Base-by-base conservation (phyloP, 2,113 vertebrate species). In the Equus quagga region DNA sequence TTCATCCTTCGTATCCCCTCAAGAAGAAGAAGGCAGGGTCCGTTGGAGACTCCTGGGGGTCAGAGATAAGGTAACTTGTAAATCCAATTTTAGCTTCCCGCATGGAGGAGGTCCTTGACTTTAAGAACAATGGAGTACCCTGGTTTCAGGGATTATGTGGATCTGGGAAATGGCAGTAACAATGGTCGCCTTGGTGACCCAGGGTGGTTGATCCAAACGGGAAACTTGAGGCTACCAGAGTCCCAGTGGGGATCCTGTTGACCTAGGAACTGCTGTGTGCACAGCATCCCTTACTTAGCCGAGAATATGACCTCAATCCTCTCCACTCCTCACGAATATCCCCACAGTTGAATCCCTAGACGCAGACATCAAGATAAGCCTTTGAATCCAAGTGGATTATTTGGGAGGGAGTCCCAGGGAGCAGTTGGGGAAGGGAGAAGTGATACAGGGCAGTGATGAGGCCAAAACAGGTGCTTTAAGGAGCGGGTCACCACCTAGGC, bases 271-370 rank as follows among this genome's bases (percentile, higher is more conserved):
- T 18, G 28, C 26, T 70, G 36, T 49, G 49, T 15, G 24, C 54
- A 41, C 3, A 70, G 56, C 9, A 8, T 51, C 24, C 9, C 19
- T 92, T 14, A 19, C 5, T 9, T 3, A 2, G 46, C 41, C 28
- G 19, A n/a, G 69, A 33, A 36, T 1, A 4, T 1, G 6, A 6
- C 26, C 3, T 1, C 31, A 19, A 2, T 49, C n/a, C 64, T 10
- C 0, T 7, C n/a, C 0, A 7, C 3, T 2, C 19, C 10, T 60
- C n/a, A 19, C 21, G 58, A 44, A 7, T n/a, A 23, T 31, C 36
- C 8, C 28, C 31, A 28, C 76, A 33, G 3, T 5, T 1, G 26
- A 69, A 12, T 56, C 8, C 44, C 44, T 14, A 2, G 49, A 60
- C 17, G 41, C 36, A 44, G 56, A 44, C 15, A 10, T 18, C 23